phyloP scores from a whole-genome alignment of 2,113 vertebrate genomes.

The Xerus inauris region DNA sequence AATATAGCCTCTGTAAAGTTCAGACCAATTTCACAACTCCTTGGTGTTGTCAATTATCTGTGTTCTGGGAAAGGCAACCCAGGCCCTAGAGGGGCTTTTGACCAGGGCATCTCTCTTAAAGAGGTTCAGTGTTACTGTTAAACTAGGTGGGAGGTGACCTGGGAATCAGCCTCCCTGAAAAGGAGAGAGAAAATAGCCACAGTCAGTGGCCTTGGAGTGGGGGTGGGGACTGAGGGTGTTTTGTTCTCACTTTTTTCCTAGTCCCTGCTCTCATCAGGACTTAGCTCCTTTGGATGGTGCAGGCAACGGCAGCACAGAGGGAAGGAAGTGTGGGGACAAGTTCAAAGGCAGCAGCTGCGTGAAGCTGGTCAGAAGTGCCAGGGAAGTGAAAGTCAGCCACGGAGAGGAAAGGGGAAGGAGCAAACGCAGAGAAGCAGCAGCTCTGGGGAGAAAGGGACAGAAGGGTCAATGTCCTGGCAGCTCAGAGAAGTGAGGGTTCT shows the following conservation, averaged over 20 bases:
- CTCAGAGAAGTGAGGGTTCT: background rate
- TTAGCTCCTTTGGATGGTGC: background rate
- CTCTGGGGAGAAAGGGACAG: background rate
- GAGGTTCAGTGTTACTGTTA: background rate
- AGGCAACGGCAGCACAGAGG: background rate
- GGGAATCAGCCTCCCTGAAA: background rate
- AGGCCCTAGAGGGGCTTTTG: background rate
- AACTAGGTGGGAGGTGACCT: background rate
- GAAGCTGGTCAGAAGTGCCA: background rate
- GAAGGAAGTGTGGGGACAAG: background rate
- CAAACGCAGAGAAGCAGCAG: background rate
- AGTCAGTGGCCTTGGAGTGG: background rate
- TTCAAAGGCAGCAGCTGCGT: conserved; percentile 8
- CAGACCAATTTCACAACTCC: background rate
- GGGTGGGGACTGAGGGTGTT: background rate
- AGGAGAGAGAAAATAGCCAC: background rate
- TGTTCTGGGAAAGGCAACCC: background rate
- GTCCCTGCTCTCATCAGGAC: background rate
- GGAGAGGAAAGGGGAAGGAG: conserved; percentile 47
- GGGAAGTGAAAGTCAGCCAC: conserved; percentile 55
- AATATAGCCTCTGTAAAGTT: background rate
- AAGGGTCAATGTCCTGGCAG: background rate
- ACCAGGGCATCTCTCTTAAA: background rate
- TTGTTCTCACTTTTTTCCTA: background rate
- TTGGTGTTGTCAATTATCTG: background rate